A percentile compares a stretch with the other conserved stretches of the same genome.
Evolutionary conservation across 2,113 vertebrate genomes (phyloP).

Genomic region (Sorex araneus): DNA sequence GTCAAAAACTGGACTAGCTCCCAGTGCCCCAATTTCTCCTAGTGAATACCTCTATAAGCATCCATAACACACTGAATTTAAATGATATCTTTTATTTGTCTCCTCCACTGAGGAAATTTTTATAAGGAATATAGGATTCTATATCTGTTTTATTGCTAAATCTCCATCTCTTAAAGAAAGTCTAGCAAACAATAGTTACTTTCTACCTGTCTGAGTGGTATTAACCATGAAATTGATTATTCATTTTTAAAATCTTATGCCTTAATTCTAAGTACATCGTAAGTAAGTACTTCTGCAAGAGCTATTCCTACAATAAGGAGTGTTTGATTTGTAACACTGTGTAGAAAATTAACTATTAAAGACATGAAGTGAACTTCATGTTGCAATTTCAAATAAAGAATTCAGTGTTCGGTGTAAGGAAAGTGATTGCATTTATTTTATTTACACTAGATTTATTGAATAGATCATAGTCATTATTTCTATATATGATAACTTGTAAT

Average conservation of each 20-base stretch:
- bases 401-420: not conserved
- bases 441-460: not conserved
- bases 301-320: not conserved
- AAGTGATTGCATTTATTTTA: conserved; percentile 39
- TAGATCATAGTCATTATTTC: not conserved
- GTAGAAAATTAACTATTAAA: conserved; percentile 47
- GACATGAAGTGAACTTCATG: not conserved
- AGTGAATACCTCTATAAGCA: not conserved
- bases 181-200: conserved; percentile 21
- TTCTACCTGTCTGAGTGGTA: conserved; percentile 33
- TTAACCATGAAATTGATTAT: conserved; percentile 17
- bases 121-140: not conserved
- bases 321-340: conserved; percentile 1
- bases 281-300: conserved; percentile 31
- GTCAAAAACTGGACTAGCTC: not conserved
- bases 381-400: conserved; percentile 16
- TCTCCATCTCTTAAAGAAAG: not conserved
- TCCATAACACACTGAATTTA: not conserved
- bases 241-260: not conserved
- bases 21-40: not conserved
- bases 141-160: conserved; percentile 14
- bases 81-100: not conserved
- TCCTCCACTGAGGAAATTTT: not conserved
- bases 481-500: not conserved
- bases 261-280: conserved; percentile 34